These are phyloP conservation scores for Nomada ferruginata DNA, from an alignment of 2,888 invertebrate genomes.

Conservation along the genomic window DNA sequence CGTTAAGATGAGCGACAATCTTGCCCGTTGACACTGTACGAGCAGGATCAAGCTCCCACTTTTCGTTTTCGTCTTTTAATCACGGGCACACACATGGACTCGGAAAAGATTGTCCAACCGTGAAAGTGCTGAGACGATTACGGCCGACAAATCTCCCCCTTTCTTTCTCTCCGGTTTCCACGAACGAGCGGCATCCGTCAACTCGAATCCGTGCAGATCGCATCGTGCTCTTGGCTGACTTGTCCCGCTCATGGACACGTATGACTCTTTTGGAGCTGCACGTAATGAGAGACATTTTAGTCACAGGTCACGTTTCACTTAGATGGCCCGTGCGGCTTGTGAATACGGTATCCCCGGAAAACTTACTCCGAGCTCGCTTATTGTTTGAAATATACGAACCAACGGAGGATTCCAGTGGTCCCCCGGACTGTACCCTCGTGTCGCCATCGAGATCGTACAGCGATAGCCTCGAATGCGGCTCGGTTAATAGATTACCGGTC, in stretches of 20 bases:
- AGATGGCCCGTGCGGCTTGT: slow-evolving; percentile 63
- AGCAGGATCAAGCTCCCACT: slow-evolving; percentile 14
- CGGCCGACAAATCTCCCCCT: slow-evolving; percentile 40
- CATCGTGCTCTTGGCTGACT: slow-evolving; percentile 41
- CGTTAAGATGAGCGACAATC: slow-evolving; percentile 12
- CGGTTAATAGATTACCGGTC: slow-evolving; percentile 27
- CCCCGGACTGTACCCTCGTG: neutral
- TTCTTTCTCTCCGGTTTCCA: slow-evolving; percentile 48
- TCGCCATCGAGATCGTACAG: slow-evolving; percentile 33
- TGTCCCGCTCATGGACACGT: slow-evolving; percentile 60
- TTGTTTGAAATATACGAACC: slow-evolving; percentile 48
- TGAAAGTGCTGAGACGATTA: slow-evolving; percentile 54
- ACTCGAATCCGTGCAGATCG: slow-evolving; percentile 41
- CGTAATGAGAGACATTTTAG: slow-evolving; percentile 71
- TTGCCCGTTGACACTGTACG: slow-evolving; percentile 49
- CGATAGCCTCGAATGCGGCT: neutral
- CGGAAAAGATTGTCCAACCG: slow-evolving; percentile 33
- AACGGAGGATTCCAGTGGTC: slow-evolving; percentile 29
- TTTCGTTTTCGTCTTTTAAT: too few species aligned
- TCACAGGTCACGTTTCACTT: slow-evolving; percentile 72
- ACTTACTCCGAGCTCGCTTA: slow-evolving; percentile 51
- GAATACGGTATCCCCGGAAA: slow-evolving; percentile 65
- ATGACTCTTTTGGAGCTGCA: slow-evolving; percentile 57
- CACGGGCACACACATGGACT: too few species aligned
- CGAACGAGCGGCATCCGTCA: slow-evolving; percentile 38